Evolutionary conservation across 2,797 vertebrate genomes (phyloP).

Genomic region (Fundulus diaphanus): DNA sequence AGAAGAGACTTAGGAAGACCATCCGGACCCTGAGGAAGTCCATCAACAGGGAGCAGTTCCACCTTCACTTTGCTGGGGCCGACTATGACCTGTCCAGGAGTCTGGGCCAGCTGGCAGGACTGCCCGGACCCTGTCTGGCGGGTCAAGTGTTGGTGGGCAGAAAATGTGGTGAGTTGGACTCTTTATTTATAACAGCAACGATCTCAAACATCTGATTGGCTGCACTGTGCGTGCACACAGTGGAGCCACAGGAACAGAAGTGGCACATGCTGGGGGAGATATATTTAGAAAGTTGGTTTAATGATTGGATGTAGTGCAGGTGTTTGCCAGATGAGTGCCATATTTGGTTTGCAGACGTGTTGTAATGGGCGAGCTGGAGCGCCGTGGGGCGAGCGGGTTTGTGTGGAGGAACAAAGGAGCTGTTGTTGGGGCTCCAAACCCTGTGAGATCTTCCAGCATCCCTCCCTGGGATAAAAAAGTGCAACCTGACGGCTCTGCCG

Average conservation of each 20-base stretch:
- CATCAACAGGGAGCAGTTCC: slow-evolving; percentile 92
- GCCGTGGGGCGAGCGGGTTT: slow-evolving; percentile 36
- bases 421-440: slow-evolving; percentile 68
- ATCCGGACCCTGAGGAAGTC: slow-evolving; percentile 93
- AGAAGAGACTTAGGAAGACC: slow-evolving; percentile 94
- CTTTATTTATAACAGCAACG: neutral
- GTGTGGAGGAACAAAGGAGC: slow-evolving; percentile 66
- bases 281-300: slow-evolving; percentile 74
- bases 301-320: slow-evolving; percentile 78
- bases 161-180: slow-evolving; percentile 89
- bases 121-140: slow-evolving; percentile 81
- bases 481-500: slow-evolving; percentile 52
- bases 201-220: slow-evolving; percentile 11
- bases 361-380: slow-evolving; percentile 66
- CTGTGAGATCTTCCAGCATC: slow-evolving; percentile 73
- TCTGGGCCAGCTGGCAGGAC: slow-evolving; percentile 71
- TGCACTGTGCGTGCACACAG: slow-evolving; percentile 25
- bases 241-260: slow-evolving; percentile 44
- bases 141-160: slow-evolving; percentile 86
- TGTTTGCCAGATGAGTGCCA: slow-evolving; percentile 76
- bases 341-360: slow-evolving; percentile 74
- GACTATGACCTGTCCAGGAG: slow-evolving; percentile 88
- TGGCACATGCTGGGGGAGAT: slow-evolving; percentile 59
- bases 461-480: slow-evolving; percentile 59
- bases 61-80: slow-evolving; percentile 86